Conservation (phyloP, 2,113 vertebrate genomes). For the Peucedramus taeniatus region DNA sequence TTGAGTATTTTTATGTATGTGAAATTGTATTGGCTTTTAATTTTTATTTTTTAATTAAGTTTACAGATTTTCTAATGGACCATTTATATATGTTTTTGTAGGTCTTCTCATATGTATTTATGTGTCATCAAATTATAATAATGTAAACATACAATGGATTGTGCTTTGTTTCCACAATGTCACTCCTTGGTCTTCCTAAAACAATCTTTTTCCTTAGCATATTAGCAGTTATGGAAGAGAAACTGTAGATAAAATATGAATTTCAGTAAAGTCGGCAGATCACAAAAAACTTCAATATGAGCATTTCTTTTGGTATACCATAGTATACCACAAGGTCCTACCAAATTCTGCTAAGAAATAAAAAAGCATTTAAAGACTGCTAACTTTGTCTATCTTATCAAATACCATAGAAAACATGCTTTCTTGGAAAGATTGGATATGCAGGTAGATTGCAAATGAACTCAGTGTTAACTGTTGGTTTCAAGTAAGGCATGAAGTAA, state of each 20-base stretch:
- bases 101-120: neutral
- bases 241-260: neutral
- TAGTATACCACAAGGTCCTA: neutral
- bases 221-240: neutral
- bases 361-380: neutral
- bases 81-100: neutral
- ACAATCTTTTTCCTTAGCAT: neutral
- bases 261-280: neutral
- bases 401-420: neutral
- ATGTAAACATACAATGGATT: neutral
- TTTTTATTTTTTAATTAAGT: no score
- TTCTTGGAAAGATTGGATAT: neutral
- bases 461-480: neutral
- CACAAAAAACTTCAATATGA: neutral
- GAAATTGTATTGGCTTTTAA: neutral
- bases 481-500: neutral
- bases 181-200: neutral
- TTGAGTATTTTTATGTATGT: neutral
- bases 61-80: neutral
- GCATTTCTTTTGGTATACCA: neutral
- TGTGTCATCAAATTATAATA: fast-evolving
- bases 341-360: neutral
- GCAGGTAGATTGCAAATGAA: neutral
- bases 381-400: neutral
- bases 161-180: neutral